Conservation (phyloP, 2,888 invertebrate genomes). For the Pristionchus exspectatus region DNA sequence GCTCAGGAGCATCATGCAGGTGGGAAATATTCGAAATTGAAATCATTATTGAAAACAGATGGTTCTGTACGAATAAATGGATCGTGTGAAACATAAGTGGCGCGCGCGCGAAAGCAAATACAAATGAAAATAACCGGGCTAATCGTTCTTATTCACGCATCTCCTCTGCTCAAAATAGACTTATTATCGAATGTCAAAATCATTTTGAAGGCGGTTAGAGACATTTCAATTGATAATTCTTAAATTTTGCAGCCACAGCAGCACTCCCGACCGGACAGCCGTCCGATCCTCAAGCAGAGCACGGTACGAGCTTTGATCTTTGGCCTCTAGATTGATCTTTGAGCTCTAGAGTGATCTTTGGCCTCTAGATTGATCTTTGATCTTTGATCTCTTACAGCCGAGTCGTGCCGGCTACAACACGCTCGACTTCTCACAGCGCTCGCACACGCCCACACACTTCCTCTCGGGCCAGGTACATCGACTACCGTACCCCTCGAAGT, state of each 20-base stretch:
- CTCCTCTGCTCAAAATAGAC: too few species aligned
- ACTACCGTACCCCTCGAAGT: not conserved
- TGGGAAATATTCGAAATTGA: not conserved
- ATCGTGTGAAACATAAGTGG: not conserved
- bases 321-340: slow-evolving; percentile 2
- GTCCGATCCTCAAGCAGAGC: slow-evolving; percentile 62
- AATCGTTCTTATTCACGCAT: not conserved
- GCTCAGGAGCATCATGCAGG: slow-evolving; percentile 63
- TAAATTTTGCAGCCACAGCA: slow-evolving; percentile 40
- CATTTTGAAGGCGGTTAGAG: not conserved
- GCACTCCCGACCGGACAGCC: slow-evolving; percentile 56
- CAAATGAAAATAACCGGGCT: not conserved
- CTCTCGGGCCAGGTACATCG: slow-evolving; percentile 60
- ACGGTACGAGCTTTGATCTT: slow-evolving; percentile 1
- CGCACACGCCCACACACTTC: slow-evolving; percentile 60
- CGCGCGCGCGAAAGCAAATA: not conserved
- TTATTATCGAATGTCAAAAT: too few species aligned
- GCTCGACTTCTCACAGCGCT: slow-evolving; percentile 55
- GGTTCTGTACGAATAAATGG: not conserved
- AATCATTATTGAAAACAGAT: not conserved
- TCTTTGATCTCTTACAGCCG: slow-evolving; percentile 1
- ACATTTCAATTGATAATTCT: too few species aligned
- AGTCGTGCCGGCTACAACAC: slow-evolving; percentile 50
- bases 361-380: slow-evolving; percentile 6
- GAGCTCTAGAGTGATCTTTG: not conserved